Evolutionary conservation across 1,140 invertebrate species (phyloP), one percentile per base, ranked within the genome.

Genomic region (Papilio dardanus): DNA sequence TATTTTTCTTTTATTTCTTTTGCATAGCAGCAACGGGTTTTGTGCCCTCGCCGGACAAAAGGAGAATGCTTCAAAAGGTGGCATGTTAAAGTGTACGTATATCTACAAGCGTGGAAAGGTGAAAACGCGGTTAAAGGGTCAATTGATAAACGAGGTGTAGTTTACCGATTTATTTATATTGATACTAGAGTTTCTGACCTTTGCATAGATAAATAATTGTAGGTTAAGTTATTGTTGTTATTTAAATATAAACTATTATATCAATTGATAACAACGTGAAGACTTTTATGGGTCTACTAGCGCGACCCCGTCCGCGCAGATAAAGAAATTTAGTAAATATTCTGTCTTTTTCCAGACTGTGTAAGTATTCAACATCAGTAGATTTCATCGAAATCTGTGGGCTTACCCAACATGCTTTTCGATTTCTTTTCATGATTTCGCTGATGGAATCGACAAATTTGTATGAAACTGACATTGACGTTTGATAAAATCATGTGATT

Each of bases 11-110:
- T 79, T 87, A 86, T 86, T 90, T 92, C 87, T 85, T 86, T 87
- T 86, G 79, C 81, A 80, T 77, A 80, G 74, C 83, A 81, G 79
- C 88, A 90, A 91, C 89, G 84, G 85, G 89, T 92, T 91, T 86
- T 24, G 78, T 84, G 83, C 86, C 86, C 86, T 85, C 80, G 31
- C 35, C 74, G 78, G 68, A 89, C 86, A 91, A 90, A 89, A 84
- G 85, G 74, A 86, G 77, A 89, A 88, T 90, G 83, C 83, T 79
- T 81, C 82, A 88, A 91, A 91, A 87, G 88, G 83, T 77, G 79
- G 77, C 81, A 86, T 71, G 74, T 74, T 67, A 75, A 78, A 75
- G 83, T 77, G 76, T 86, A 81, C 80, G 78, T 82, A 79, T 85
- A 76, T 85, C 77, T 83, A 80, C 78, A 83, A 78, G 74, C 75